Conservation (phyloP, 2,888 invertebrate species). For the Stenolophus ochropezus region DNA sequence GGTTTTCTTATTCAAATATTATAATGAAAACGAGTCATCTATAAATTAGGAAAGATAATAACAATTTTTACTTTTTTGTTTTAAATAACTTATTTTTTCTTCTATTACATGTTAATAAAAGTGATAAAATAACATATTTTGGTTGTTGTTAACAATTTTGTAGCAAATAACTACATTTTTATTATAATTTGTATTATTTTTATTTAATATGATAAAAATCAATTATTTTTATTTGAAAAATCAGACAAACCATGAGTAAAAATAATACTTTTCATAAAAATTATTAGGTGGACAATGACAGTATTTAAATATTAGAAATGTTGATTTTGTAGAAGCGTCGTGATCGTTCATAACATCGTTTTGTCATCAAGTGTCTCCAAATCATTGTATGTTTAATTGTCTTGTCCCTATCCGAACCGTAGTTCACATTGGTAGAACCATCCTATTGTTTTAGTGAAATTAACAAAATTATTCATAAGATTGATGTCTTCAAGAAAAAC, state of each 20-base stretch:
- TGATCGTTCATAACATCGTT: not conserved
- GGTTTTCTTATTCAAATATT: too few species aligned
- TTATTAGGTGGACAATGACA: not conserved
- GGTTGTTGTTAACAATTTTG: too few species aligned
- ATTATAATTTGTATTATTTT: too few species aligned
- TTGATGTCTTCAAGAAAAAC: not conserved
- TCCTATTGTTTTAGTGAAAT: conserved; percentile 2
- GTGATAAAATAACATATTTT: too few species aligned
- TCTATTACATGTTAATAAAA: too few species aligned
- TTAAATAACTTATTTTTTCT: too few species aligned
- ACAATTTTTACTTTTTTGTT: too few species aligned
- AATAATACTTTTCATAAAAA: not conserved
- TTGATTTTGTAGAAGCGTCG: not conserved
- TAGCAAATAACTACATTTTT: too few species aligned
- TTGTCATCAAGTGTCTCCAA: not conserved
- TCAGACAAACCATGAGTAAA: not conserved
- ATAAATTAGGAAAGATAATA: too few species aligned
- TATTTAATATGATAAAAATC: too few species aligned
- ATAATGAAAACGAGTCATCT: too few species aligned
- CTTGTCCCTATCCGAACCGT: conserved; percentile 19
- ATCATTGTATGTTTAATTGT: conserved; percentile 20
- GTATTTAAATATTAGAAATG: not conserved
- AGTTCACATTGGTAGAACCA: not conserved
- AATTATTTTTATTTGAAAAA: too few species aligned
- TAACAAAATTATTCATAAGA: conserved; percentile 4